These are phyloP conservation scores for Amblyjoppa proteus DNA, from an alignment of 2,888 invertebrate species.

Conservation along the genomic window DNA sequence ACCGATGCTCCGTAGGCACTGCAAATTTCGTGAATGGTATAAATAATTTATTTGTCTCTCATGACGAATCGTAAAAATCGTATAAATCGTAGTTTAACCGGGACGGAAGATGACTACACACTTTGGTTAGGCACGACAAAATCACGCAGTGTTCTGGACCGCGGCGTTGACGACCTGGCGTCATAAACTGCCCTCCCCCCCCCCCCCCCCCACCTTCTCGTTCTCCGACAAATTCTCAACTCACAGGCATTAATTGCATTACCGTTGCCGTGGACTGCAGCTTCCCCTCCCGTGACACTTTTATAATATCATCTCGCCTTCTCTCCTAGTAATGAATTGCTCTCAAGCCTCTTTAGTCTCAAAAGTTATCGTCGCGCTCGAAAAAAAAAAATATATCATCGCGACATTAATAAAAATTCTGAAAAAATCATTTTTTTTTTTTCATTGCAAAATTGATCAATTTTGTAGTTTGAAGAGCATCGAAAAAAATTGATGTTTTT, in stretches of 20 bases:
- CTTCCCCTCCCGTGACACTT: too few species aligned
- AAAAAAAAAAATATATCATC: too few species aligned
- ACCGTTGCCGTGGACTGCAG: not conserved
- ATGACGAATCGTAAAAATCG: not conserved
- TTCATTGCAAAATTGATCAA: too few species aligned
- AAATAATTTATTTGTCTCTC: not conserved
- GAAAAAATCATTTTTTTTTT: too few species aligned
- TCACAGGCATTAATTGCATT: not conserved
- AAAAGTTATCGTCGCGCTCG: too few species aligned
- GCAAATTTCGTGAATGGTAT: not conserved
- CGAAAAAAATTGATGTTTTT: too few species aligned
- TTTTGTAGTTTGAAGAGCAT: too few species aligned
- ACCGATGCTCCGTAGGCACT: not conserved
- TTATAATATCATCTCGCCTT: not conserved
- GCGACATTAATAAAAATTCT: too few species aligned
- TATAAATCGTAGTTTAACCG: not conserved
- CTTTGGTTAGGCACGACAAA: not conserved
- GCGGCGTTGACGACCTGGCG: not conserved
- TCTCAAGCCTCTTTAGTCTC: not conserved
- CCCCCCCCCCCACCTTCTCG: not conserved
- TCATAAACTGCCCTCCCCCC: constrained; percentile 1
- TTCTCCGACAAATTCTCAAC: constrained; percentile 9
- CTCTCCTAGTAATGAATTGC: not conserved
- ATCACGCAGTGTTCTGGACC: not conserved
- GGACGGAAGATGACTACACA: not conserved